Conservation (phyloP, 2,888 invertebrate genomes). For the Dynastes maya region DNA sequence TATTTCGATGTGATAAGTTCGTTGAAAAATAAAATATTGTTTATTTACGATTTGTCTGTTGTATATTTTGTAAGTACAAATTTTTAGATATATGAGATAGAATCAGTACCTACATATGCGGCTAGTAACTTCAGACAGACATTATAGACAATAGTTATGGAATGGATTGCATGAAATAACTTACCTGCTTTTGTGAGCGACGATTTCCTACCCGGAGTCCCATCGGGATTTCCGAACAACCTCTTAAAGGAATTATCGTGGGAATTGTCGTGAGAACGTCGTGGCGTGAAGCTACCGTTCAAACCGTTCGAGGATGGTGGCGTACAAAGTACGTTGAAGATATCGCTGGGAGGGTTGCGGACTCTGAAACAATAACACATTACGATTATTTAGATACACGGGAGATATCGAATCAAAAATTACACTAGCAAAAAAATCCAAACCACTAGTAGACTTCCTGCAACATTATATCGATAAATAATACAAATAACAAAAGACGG, state of each 20-base stretch:
- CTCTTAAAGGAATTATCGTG: slow-evolving; percentile 68
- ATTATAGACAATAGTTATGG: too few relatives aligned
- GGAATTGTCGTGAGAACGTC: slow-evolving; percentile 60
- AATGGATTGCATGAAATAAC: neutral
- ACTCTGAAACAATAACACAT: slow-evolving; percentile 64
- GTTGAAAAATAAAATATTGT: too few relatives aligned
- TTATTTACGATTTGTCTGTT: too few relatives aligned
- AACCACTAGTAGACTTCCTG: too few relatives aligned
- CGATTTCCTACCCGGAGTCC: slow-evolving; percentile 65
- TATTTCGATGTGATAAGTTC: too few relatives aligned
- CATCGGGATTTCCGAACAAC: slow-evolving; percentile 66
- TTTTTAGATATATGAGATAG: too few relatives aligned
- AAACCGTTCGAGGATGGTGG: slow-evolving; percentile 60
- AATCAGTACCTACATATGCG: too few relatives aligned
- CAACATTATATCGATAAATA: too few relatives aligned
- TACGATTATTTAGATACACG: neutral
- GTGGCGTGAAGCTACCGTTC: slow-evolving; percentile 61
- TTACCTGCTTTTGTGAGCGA: slow-evolving; percentile 68
- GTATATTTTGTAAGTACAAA: too few relatives aligned
- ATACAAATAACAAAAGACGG: slow-evolving; percentile 11
- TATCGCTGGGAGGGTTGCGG: slow-evolving; percentile 69
- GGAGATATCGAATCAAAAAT: neutral
- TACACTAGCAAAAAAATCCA: too few relatives aligned
- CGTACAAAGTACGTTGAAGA: slow-evolving; percentile 67
- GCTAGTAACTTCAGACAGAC: too few relatives aligned